Evolutionary conservation across 1,140 invertebrate species (phyloP), one percentile per base, ranked within the genome.

Genomic region (Pseudachorutes palmiensis): DNA sequence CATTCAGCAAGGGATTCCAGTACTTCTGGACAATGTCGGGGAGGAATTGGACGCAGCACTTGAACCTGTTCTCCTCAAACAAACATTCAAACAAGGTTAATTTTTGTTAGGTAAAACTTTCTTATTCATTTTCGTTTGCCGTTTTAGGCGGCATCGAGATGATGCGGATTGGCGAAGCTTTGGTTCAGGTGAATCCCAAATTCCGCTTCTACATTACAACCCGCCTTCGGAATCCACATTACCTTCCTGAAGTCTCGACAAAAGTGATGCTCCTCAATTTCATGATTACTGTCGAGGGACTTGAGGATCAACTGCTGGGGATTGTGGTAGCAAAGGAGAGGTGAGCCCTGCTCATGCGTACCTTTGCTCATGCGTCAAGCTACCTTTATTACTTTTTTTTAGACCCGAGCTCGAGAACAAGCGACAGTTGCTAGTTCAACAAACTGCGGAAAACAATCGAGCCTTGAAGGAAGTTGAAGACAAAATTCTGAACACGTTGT

Each of bases 191-290:
- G 77, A 88, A 89, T 72, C 77, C 81, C 48, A 82, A 88, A 75
- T 97, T 98, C 79, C 83, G 89, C 58, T 88, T 97, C 74, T 97
- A 95, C 78, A 90, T 97, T 60, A 96, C 92, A 3, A 95, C 92
- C 2, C 83, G 91, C 72, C 79, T 94, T 61, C 83, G 89, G 70
- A 95, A 97, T 82, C 92, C 93, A 1, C 91, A 94, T 80, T 95
- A 93, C 76, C 77, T 94, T 49, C 92, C 92, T 0, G 92, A 97
- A 81, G 83, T 91, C 67, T 66, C 69, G 32, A 69, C 74, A 16
- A 72, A 86, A 83, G 89, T 94, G 29, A 92, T 91, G 1, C 74
- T 97, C 64, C 76, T 97, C 66, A 96, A 98, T 82, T 98, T 97
- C 78, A 94, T 94, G 87, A 94, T 97, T 74, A 97, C 94, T 0